Conservation (phyloP, 2,888 invertebrate genomes). For the Spicauda simplicius region DNA sequence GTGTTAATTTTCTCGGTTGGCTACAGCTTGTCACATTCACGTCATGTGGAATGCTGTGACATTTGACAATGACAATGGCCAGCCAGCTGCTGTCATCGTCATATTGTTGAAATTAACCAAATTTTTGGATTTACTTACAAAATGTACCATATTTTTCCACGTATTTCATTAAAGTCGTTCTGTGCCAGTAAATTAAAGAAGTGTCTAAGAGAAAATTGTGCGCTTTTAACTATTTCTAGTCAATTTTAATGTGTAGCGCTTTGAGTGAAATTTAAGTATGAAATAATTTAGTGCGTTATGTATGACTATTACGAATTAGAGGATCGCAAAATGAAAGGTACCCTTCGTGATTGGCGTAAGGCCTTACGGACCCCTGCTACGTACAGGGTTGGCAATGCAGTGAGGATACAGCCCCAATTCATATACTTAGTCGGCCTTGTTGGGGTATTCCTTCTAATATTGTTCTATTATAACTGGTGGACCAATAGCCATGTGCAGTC, state of each 20-base stretch:
- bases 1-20: background rate
- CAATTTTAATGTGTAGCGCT: constrained; percentile 16
- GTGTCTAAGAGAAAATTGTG: constrained; percentile 10
- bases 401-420: constrained; percentile 93
- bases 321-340: constrained; percentile 78
- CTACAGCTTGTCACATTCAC: background rate
- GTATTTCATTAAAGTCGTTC: constrained; percentile 35
- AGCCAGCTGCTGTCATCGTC: constrained; percentile 33
- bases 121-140: constrained; percentile 44
- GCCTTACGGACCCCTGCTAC: constrained; percentile 94
- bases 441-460: constrained; percentile 87
- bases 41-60: background rate
- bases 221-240: constrained; percentile 32
- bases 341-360: constrained; percentile 93
- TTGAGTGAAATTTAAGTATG: constrained; percentile 52
- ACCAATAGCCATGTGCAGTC: constrained; percentile 51
- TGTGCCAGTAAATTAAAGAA: constrained; percentile 25
- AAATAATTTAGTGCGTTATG: constrained; percentile 65
- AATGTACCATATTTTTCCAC: constrained; percentile 47
- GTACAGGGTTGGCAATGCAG: constrained; percentile 94
- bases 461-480: constrained; percentile 87
- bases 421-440: constrained; percentile 88
- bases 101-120: constrained; percentile 38
- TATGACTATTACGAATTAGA: constrained; percentile 75
- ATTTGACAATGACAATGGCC: constrained; percentile 2